Percentiles rank a stretch among this genome's conserved stretches.
Evolutionary conservation across 2,888 invertebrate species (phyloP).

Genomic region (Tanytarsus gracilentus): DNA sequence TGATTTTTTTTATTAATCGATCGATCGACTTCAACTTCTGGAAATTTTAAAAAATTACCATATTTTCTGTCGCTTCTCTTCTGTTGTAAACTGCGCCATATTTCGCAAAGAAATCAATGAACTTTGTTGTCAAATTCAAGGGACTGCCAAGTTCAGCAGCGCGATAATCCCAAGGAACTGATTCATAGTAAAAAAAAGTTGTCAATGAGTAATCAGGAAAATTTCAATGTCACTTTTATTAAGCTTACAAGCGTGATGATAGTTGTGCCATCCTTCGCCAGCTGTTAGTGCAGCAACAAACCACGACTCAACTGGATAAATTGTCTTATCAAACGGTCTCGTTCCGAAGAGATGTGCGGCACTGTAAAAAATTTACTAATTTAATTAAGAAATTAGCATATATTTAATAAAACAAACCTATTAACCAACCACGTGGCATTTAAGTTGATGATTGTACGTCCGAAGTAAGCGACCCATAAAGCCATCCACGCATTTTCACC

Average conservation of each 20-base stretch:
- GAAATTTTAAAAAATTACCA: constrained; percentile 28
- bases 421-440: constrained; percentile 69
- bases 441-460: constrained; percentile 51
- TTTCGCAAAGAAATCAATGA: constrained; percentile 56
- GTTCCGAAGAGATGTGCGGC: constrained; percentile 61
- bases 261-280: constrained; percentile 86
- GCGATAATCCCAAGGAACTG: constrained; percentile 83
- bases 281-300: constrained; percentile 58
- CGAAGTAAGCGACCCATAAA: constrained; percentile 49
- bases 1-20: too few species aligned
- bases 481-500: constrained; percentile 50
- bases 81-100: constrained; percentile 46
- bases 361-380: constrained; percentile 45
- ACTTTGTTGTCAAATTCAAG: constrained; percentile 53
- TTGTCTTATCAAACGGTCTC: constrained; percentile 58
- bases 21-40: too few species aligned
- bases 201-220: too few species aligned
- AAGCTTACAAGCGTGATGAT: constrained; percentile 53
- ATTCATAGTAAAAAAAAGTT: constrained; percentile 47
- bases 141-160: constrained; percentile 62
- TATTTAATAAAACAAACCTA: constrained; percentile 34
- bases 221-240: too few species aligned
- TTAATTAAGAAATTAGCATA: background rate
- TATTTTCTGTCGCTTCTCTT: constrained; percentile 37
- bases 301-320: constrained; percentile 64